Evolutionary conservation across 2,797 vertebrate species (phyloP).

Genomic region (Uromys caudimaculatus): DNA sequence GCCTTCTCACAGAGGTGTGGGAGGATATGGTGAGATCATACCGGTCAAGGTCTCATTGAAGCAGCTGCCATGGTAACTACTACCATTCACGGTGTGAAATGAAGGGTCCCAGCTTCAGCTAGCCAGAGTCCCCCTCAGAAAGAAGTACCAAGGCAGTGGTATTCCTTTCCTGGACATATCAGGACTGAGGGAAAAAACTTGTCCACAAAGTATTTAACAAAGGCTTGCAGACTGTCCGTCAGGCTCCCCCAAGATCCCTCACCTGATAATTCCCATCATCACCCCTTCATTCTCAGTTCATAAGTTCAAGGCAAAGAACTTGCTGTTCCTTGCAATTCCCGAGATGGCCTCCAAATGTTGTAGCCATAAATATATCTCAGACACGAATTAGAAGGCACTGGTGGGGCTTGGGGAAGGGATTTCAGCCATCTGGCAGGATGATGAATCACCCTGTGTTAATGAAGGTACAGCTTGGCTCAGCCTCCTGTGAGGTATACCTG

Average conservation of each 20-base stretch:
- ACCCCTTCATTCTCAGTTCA: conserved; percentile 63
- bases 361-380: conserved; percentile 70
- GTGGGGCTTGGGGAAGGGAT: conserved; percentile 63
- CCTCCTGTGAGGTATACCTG: conserved; percentile 62
- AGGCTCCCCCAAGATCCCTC: conserved; percentile 28
- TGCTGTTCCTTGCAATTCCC: conserved; percentile 67
- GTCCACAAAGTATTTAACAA: conserved; percentile 42
- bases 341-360: conserved; percentile 73
- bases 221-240: neutral
- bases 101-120: neutral
- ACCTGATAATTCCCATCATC: conserved; percentile 33
- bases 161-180: neutral
- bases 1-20: neutral
- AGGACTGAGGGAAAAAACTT: neutral
- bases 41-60: neutral
- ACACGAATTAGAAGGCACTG: conserved; percentile 61
- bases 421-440: conserved; percentile 74
- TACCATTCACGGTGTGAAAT: neutral
- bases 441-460: conserved; percentile 73
- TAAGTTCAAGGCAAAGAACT: conserved; percentile 75
- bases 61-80: neutral
- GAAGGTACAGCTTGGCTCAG: conserved; percentile 60
- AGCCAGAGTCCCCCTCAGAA: neutral
- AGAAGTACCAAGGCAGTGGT: neutral
- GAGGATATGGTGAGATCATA: neutral